phyloP scores from a whole-genome alignment of 2,888 invertebrate species.

The Amiota minor region DNA sequence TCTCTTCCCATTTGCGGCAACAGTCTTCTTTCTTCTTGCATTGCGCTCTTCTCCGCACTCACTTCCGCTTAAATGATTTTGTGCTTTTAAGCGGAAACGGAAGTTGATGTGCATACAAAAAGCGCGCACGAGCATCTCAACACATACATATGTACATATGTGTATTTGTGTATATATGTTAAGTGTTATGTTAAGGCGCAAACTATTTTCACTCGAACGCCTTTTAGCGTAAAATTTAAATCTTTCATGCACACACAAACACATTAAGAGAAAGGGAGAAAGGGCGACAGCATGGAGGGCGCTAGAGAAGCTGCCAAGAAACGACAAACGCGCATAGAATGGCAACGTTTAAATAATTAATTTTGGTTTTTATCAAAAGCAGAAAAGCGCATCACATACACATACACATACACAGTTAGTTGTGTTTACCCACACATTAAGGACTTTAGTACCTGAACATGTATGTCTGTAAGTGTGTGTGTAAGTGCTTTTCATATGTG shows the following conservation, averaged over 20 bases:
- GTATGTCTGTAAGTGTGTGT: no score
- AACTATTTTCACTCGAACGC: slow-evolving; percentile 66
- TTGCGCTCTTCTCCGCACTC: neutral
- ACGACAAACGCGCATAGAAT: neutral
- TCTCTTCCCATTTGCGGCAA: neutral
- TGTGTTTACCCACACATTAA: slow-evolving; percentile 27
- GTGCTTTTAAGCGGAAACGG: slow-evolving; percentile 56
- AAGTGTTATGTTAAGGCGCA: slow-evolving; percentile 56
- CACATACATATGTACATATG: slow-evolving; percentile 23
- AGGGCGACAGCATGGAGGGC: slow-evolving; percentile 23
- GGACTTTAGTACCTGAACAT: no score
- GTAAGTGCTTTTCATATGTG: slow-evolving; percentile 33
- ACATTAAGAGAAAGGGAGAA: slow-evolving; percentile 46
- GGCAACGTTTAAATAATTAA: slow-evolving; percentile 59
- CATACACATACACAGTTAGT: slow-evolving; percentile 22
- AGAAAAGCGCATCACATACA: slow-evolving; percentile 27
- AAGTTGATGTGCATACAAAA: slow-evolving; percentile 38
- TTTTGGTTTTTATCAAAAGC: slow-evolving; percentile 67
- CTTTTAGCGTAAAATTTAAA: slow-evolving; percentile 52
- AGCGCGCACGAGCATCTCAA: neutral
- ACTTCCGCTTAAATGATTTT: slow-evolving; percentile 10
- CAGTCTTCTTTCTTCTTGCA: neutral
- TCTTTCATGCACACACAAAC: slow-evolving; percentile 53
- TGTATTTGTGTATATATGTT: slow-evolving; percentile 26
- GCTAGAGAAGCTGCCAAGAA: neutral